phyloP scores from a whole-genome alignment of 2,888 invertebrate species.

The Phalera bucephala region DNA sequence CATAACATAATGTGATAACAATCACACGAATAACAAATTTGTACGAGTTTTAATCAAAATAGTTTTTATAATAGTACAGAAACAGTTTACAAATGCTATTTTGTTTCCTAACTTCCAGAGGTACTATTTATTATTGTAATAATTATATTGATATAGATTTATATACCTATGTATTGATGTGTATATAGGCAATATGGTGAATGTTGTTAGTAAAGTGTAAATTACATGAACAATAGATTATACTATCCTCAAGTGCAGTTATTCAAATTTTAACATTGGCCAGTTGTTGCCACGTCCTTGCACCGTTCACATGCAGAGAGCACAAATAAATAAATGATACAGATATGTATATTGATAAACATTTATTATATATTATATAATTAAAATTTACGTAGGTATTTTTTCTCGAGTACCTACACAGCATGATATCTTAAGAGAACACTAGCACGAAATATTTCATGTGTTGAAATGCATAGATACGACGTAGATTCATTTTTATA shows the following conservation, averaged over 20 bases:
- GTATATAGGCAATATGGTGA: constrained; percentile 69
- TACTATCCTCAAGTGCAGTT: constrained; percentile 79
- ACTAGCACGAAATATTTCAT: constrained; percentile 73
- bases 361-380: constrained; percentile 35
- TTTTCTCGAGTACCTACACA: constrained; percentile 58
- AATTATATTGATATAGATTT: constrained; percentile 84
- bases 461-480: constrained; percentile 71
- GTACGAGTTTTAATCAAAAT: constrained; percentile 81
- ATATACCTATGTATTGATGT: constrained; percentile 84
- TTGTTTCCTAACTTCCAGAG: constrained; percentile 84
- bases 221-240: constrained; percentile 63
- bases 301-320: constrained; percentile 75
- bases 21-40: constrained; percentile 77
- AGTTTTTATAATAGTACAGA: constrained; percentile 81
- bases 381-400: constrained; percentile 50
- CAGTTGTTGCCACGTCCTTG: constrained; percentile 70
- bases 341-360: constrained; percentile 34
- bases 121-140: constrained; percentile 84
- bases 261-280: constrained; percentile 83
- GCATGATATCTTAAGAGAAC: constrained; percentile 66
- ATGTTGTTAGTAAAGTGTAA: constrained; percentile 65
- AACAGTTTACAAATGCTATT: constrained; percentile 75
- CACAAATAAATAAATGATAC: constrained; percentile 55
- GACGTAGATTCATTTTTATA: constrained; percentile 77
- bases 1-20: too few species aligned